These are phyloP conservation scores for Daubentonia madagascariensis DNA, from an alignment of 2,113 vertebrate genomes.

Conservation along the genomic window DNA sequence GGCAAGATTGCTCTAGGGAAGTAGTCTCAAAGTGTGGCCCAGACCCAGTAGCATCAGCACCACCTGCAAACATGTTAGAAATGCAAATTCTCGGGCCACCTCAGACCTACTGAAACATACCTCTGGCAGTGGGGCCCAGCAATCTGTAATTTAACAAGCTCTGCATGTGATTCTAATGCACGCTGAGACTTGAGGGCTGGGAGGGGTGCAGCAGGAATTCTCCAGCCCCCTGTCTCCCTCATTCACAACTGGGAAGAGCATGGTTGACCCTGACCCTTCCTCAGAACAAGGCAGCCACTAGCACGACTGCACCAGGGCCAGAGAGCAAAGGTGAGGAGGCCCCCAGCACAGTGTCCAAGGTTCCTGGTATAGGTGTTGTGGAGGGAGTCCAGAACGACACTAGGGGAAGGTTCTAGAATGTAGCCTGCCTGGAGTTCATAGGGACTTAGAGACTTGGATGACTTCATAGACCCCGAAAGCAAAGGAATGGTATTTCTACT, in stretches of 20 bases:
- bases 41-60: neutral
- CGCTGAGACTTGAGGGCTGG: neutral
- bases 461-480: neutral
- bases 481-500: neutral
- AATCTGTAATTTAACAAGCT: neutral
- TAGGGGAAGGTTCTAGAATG: neutral
- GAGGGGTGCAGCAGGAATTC: too few species aligned
- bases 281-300: neutral
- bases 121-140: fast-evolving
- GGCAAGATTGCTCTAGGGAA: neutral
- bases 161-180: neutral
- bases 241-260: neutral
- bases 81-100: neutral
- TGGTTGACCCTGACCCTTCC: neutral
- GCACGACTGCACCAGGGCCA: too few species aligned
- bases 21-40: neutral
- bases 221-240: neutral
- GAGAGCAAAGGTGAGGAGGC: neutral
- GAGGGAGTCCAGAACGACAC: neutral
- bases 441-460: neutral
- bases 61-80: neutral
- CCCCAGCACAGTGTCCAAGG: neutral
- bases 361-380: neutral
- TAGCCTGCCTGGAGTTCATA: neutral
- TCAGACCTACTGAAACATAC: neutral